Evolutionary conservation across 2,113 vertebrate genomes (phyloP), one percentile per base, ranked within the genome.

Genomic region (Protomyctophum bolini): DNA sequence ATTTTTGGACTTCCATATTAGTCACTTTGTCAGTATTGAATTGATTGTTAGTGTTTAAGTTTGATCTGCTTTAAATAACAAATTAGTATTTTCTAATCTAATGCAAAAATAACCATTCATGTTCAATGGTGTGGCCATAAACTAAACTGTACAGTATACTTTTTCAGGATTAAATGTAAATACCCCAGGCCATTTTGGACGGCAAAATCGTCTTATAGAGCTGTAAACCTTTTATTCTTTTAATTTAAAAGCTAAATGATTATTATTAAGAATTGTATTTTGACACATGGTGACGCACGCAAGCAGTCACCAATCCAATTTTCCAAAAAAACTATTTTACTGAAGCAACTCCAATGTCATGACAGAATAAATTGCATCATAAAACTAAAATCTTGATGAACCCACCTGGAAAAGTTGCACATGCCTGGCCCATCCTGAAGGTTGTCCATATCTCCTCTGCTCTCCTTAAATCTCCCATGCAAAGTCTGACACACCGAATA

Each of bases 321-420:
- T 56, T 4, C 8, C 15, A 11, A 6, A 15, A 8, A 54, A 8
- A 54, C 15, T 58, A 28, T 11, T 41, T 41, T 41, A 3, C 33
- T 6, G 33, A 6, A 48, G 8, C 7, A 69, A 63, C 28, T 45
- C 0, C 41, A 60, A 12, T 10, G 7, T 58, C 8, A 7, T n/a
- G 1, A 58, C 21, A 14, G 5, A 12, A 54, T 12, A 11, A 8
- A 58, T 21, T n/a, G 14, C 6, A 62, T 7, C 33, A 12, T 4
- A 68, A 76, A 66, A 60, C 10, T 64, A 29, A 52, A 72, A 49
- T 69, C 33, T 41, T 21, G 14, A 75, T 70, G 7, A 63, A 91
- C 92, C 80, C 85, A 93, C 92, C 91, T 92, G 81, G 71, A 82
- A 76, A 89, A 86, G 60, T 63, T 79, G 73, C 49, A 66, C 57